Evolutionary conservation across 2,888 invertebrate genomes (phyloP).

Genomic region (Tetranychus piercei): DNA sequence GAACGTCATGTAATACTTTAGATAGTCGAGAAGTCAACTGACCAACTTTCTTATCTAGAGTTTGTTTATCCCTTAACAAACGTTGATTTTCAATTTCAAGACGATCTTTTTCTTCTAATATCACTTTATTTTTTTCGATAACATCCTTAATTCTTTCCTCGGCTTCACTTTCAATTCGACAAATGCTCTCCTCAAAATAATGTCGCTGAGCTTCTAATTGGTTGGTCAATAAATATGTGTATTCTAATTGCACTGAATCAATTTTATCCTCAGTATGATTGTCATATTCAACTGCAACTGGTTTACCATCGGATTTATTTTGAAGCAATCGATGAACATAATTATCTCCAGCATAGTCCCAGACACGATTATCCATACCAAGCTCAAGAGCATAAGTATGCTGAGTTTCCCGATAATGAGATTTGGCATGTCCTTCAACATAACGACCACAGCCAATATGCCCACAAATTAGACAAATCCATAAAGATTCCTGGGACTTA

Average conservation of each 20-base stretch:
- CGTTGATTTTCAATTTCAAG: conserved; percentile 27
- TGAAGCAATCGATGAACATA: conserved; percentile 88
- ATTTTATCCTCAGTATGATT: conserved; percentile 51
- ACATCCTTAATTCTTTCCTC: conserved; percentile 35
- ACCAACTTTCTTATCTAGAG: conserved; percentile 46
- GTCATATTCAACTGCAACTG: conserved; percentile 43
- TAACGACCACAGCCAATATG: conserved; percentile 93
- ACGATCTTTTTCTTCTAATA: conserved; percentile 37
- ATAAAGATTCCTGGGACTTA: conserved; percentile 48
- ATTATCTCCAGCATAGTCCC: conserved; percentile 98
- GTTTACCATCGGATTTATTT: conserved; percentile 87
- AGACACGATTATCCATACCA: conserved; percentile 74
- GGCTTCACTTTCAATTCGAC: conserved; percentile 33
- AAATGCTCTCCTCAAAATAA: conserved; percentile 67
- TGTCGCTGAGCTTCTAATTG: conserved; percentile 82
- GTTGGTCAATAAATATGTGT: conserved; percentile 80
- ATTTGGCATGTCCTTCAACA: conserved; percentile 71
- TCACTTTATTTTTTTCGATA: conserved; percentile 38
- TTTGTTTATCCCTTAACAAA: conserved; percentile 46
- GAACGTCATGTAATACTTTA: conserved; percentile 48
- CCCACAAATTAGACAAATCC: conserved; percentile 98
- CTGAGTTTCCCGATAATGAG: conserved; percentile 79
- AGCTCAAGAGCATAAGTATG: conserved; percentile 94
- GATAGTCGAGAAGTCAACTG: conserved; percentile 38
- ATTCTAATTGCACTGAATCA: conserved; percentile 85